A percentile compares a stretch with the other conserved stretches of the same genome.
Conservation (phyloP, 1,140 invertebrate species). For the Heliothis virescens region DNA sequence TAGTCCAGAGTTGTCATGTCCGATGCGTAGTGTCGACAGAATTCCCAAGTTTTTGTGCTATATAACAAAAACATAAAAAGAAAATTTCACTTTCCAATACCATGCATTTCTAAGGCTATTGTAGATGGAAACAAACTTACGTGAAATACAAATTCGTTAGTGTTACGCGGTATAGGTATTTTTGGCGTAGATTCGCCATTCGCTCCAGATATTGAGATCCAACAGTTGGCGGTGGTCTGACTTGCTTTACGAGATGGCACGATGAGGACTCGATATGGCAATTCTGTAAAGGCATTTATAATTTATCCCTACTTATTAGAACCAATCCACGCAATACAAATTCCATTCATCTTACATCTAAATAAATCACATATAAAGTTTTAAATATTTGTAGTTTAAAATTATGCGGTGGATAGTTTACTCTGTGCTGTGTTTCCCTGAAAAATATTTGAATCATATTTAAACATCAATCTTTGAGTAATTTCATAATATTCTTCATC, state of each 20-base stretch:
- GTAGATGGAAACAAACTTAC: constrained; percentile 87
- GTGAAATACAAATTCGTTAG: constrained; percentile 96
- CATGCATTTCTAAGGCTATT: background rate
- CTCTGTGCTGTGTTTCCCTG: constrained; percentile 14
- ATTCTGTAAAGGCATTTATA: constrained; percentile 87
- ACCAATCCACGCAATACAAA: constrained; percentile 13
- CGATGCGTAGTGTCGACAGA: constrained; percentile 97
- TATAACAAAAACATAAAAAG: background rate
- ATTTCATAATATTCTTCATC: background rate
- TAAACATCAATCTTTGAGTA: background rate
- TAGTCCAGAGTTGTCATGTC: constrained; percentile 97
- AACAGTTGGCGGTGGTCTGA: constrained; percentile 96
- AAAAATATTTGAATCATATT: background rate
- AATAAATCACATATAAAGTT: constrained; percentile 21
- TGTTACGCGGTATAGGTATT: constrained; percentile 94
- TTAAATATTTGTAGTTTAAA: too few relatives aligned
- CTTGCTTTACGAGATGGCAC: constrained; percentile 94
- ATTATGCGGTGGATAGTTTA: constrained; percentile 32
- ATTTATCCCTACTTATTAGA: background rate
- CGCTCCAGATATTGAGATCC: constrained; percentile 96
- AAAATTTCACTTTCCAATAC: background rate
- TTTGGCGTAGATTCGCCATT: constrained; percentile 94
- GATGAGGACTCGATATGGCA: constrained; percentile 97
- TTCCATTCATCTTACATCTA: constrained; percentile 23
- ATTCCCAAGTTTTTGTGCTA: constrained; percentile 98